A percentile compares a stretch with the other conserved stretches of the same genome.
Evolutionary conservation across 2,113 vertebrate species (phyloP).

Genomic region (Meles meles): DNA sequence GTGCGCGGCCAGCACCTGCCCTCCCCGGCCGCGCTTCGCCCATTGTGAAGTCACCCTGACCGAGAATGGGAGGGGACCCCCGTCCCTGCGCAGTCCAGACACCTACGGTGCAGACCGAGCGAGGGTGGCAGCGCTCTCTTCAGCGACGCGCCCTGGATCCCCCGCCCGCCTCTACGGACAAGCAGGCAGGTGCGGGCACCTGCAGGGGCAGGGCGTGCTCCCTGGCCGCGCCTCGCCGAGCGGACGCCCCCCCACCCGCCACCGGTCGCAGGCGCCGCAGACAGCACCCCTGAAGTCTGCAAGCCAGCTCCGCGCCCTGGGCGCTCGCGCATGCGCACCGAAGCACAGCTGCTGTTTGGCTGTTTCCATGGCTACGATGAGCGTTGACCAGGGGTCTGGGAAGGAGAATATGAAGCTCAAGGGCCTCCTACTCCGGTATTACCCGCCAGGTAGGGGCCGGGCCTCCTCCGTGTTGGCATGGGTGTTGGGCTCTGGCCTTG

Average conservation of each 20-base stretch:
- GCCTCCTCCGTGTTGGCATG: fast-evolving
- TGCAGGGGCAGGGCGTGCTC: not conserved
- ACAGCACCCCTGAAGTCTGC: not conserved
- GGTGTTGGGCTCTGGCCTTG: not conserved
- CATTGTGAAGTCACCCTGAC: not conserved
- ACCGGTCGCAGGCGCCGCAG: not conserved
- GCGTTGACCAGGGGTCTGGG: not conserved
- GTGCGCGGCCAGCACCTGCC: not conserved
- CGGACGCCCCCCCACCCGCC: fast-evolving
- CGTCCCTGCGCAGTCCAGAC: not conserved
- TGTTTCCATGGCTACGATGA: conserved; percentile 80
- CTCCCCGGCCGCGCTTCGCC: too few relatives aligned
- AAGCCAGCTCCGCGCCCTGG: not conserved
- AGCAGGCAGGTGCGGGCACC: fast-evolving
- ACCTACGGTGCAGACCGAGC: not conserved
- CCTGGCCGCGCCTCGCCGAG: fast-evolving
- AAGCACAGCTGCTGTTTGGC: not conserved
- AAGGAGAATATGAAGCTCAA: conserved; percentile 85
- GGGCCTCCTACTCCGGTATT: conserved; percentile 92
- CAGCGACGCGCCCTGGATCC: not conserved
- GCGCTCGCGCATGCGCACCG: conserved; percentile 68
- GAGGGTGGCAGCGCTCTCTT: not conserved
- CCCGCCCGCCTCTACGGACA: fast-evolving
- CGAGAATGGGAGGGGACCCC: too few relatives aligned
- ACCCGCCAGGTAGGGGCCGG: conserved; percentile 89